Percentiles rank a stretch among this genome's conserved stretches.
These are phyloP conservation scores for Guaruba guarouba DNA, from an alignment of 2,113 vertebrate genomes.

Conservation along the genomic window DNA sequence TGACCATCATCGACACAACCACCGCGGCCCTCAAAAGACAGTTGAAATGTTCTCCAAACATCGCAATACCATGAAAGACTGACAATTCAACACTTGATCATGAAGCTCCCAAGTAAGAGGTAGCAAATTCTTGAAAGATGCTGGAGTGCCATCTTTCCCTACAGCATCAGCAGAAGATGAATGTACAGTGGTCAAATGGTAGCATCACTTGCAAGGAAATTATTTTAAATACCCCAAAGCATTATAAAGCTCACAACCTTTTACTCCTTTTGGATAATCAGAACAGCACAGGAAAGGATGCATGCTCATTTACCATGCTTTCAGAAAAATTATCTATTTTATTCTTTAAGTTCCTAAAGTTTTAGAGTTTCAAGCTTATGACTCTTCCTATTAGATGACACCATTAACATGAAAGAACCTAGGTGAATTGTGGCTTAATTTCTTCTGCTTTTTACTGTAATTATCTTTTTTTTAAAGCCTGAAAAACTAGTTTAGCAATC, in stretches of 20 bases:
- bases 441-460: neutral
- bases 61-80: neutral
- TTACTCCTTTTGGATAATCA: neutral
- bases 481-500: constrained; percentile 3
- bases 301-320: fast-evolving
- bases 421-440: neutral
- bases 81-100: neutral
- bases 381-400: neutral
- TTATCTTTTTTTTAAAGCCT: neutral
- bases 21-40: neutral
- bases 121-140: neutral
- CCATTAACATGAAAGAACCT: neutral
- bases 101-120: neutral
- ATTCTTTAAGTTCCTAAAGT: neutral
- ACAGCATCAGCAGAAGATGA: neutral
- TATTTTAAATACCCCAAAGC: neutral
- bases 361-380: neutral
- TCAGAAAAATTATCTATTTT: neutral
- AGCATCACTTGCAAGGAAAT: neutral
- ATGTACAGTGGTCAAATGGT: neutral
- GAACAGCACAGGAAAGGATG: neutral
- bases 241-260: neutral
- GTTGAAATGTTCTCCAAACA: neutral
- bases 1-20: neutral
- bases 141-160: neutral